phyloP scores from a whole-genome alignment of 30 jellyfish, hydroid and myxozoan species.

The Hydractinia echinata region DNA sequence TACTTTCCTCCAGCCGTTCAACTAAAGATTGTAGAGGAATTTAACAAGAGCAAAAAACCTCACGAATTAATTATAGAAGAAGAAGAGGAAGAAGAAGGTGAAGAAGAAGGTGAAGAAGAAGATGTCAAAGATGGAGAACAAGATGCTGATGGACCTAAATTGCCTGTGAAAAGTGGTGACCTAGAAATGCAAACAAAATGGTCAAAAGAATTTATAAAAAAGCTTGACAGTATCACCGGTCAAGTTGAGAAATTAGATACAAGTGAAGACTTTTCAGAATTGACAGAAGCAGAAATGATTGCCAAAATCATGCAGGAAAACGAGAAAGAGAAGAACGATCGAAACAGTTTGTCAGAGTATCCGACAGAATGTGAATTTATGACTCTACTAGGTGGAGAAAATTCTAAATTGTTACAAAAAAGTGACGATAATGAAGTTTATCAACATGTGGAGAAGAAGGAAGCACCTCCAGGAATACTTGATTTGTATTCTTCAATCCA shows the following conservation, averaged over 20 bases:
- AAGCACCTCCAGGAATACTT: conserved; percentile 15
- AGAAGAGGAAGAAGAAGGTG: conserved; percentile 30
- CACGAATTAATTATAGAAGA: neutral
- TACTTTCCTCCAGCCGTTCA: conserved; percentile 7
- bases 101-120: conserved; percentile 8
- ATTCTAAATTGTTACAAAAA: neutral
- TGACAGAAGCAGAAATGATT: conserved; percentile 5
- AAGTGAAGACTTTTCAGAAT: conserved; percentile 8
- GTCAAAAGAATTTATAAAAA: conserved; percentile 16
- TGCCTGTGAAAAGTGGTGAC: neutral
- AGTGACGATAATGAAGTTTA: conserved; percentile 6
- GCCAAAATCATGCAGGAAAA: neutral
- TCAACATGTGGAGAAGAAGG: neutral
- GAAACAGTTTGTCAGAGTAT: conserved; percentile 1
- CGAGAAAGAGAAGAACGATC: neutral
- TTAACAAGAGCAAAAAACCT: conserved; percentile 9
- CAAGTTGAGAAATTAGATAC: neutral
- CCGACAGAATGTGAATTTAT: conserved; percentile 10
- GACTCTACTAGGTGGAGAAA: neutral
- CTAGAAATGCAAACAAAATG: conserved; percentile 5
- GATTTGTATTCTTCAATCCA: conserved; percentile 17
- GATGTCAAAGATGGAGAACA: neutral
- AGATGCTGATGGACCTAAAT: neutral
- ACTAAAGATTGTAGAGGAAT: neutral
- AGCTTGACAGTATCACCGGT: conserved; percentile 1